Base-by-base conservation (phyloP, 2,888 invertebrate genomes). In the Erebia ligea region DNA sequence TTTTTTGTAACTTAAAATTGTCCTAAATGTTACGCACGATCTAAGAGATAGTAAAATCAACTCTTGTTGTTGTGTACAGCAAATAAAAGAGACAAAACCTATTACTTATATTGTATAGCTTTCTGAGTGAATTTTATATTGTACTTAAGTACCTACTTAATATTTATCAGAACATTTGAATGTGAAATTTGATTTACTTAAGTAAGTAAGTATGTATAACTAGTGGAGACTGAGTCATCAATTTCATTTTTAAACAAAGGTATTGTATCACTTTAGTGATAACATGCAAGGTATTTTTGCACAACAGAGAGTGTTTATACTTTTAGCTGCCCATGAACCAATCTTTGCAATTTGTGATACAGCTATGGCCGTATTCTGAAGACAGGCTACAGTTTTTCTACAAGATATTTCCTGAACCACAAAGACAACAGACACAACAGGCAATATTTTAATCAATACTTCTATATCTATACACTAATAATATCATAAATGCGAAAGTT, bases 241-340 rank as follows among this genome's bases (percentile, higher is more conserved):
- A 42, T 59, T 59, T 59, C 59, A 21, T 21, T 62, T 45, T 21
- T 2, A 15, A 61, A 62, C 62, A 62, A 62, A 62, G 62, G 21
- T 62, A 48, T 48, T 62, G n/a, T 48, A 62, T 62, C 48, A 62
- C 40, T 59, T 58, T 34, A 2, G 9, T n/a, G 59, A 59, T 59
- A 59, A 59, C 54, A 10, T 19, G 17, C 19, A 10, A 19, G 10
- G 54, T 19, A 19, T 0, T 50, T 19, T 54, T 54, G 52, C 54
- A 54, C 17, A 54, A 10, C 8, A 8, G 45, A 52, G 17, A 52
- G 17, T 52, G 17, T 17, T n/a, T 8, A 17, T n/a, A 17, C 2
- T 1, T 52, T 17, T n/a, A 9, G 9, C 8, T 17, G 17, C 9
- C 0, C 8, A 9, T 34, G 34, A 34, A 34, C 34, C 5, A 6